Evolutionary conservation across 2,797 vertebrate genomes (phyloP).

Genomic region (Crax fasciolata): DNA sequence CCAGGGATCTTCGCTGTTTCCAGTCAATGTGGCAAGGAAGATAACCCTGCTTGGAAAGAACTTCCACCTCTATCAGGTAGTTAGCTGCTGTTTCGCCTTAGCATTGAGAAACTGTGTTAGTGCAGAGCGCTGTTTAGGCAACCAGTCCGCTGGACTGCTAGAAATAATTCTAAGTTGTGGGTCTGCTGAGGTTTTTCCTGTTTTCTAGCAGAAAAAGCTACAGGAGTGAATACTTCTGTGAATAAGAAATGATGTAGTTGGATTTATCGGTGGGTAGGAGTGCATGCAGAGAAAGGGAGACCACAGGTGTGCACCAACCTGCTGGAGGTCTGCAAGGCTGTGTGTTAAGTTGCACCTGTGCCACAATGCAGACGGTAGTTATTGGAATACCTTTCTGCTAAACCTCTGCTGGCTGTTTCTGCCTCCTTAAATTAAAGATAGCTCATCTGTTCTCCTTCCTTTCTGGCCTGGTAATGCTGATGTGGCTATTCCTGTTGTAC

Average conservation of each 20-base stretch:
- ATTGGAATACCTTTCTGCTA: slow-evolving; percentile 19
- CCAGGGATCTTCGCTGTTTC: slow-evolving; percentile 90
- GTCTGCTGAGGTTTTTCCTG: not conserved
- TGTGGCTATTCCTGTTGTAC: slow-evolving; percentile 41
- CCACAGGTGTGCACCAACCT: not conserved
- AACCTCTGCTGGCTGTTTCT: not conserved
- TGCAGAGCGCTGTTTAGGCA: not conserved
- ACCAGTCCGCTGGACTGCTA: not conserved
- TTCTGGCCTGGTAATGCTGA: not conserved
- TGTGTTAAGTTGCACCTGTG: slow-evolving; percentile 25
- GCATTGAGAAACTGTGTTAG: not conserved
- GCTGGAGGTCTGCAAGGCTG: not conserved
- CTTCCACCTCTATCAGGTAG: slow-evolving; percentile 93
- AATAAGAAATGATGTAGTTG: not conserved
- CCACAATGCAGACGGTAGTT: not conserved
- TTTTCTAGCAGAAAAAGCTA: not conserved
- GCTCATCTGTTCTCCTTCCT: slow-evolving; percentile 2
- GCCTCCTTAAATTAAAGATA: not conserved
- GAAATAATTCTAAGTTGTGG: not conserved
- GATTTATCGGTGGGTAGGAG: not conserved
- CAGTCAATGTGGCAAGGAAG: slow-evolving; percentile 89
- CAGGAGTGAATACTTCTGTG: not conserved
- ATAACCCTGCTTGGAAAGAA: slow-evolving; percentile 92
- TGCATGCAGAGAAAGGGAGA: not conserved
- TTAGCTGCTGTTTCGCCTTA: not conserved